phyloP scores from a whole-genome alignment of 2,113 vertebrate genomes.

The Lophochroa leadbeateri region DNA sequence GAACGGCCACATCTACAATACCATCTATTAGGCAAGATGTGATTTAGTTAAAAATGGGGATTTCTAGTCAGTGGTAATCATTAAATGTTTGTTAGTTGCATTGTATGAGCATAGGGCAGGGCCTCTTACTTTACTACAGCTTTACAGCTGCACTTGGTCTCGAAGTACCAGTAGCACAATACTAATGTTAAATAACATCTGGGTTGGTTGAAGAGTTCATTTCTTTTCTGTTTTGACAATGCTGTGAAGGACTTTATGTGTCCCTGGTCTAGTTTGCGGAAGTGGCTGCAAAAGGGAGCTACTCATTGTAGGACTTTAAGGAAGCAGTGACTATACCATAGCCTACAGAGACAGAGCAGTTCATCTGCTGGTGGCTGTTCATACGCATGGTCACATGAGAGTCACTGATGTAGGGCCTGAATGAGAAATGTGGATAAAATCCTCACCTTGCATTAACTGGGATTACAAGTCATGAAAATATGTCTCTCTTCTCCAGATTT shows the following conservation, averaged over 20 bases:
- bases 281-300: not conserved
- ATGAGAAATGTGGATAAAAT: not conserved
- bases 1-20: not conserved
- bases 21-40: not conserved
- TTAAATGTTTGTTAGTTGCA: not conserved
- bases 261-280: not conserved
- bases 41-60: not conserved
- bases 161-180: rapidly evolving
- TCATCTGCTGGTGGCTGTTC: not conserved
- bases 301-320: not conserved
- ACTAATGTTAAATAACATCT: not conserved
- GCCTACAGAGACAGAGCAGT: not conserved
- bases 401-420: not conserved
- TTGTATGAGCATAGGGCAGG: not conserved
- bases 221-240: not conserved
- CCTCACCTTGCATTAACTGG: not conserved
- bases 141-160: not conserved
- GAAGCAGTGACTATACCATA: not conserved
- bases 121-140: not conserved
- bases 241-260: not conserved
- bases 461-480: not conserved
- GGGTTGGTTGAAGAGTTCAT: not conserved
- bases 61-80: not conserved
- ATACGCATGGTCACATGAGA: not conserved
- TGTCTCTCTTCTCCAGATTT: not conserved